A percentile compares a stretch with the other conserved stretches of the same genome.
Evolutionary conservation across 2,797 vertebrate species (phyloP).

Genomic region (Mionectes olivaceus): DNA sequence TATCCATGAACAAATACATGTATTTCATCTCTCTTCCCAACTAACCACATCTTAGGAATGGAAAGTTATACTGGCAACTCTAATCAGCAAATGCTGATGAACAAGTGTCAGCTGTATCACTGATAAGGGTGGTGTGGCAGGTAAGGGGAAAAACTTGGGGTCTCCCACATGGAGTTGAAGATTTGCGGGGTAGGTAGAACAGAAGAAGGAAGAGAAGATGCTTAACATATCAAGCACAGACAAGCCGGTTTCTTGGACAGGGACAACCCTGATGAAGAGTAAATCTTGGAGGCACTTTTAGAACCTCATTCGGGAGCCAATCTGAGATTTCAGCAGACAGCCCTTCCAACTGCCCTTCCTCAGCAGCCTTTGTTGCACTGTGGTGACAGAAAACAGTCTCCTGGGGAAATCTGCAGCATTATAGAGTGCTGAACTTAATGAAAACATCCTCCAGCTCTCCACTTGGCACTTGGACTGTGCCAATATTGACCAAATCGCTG

Average conservation of each 20-base stretch:
- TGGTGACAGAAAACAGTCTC: background rate
- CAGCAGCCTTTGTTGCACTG: background rate
- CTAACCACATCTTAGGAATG: background rate
- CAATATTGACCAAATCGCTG: background rate
- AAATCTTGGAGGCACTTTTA: background rate
- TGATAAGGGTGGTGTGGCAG: background rate
- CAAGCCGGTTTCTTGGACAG: background rate
- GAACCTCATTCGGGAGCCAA: background rate
- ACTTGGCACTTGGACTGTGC: background rate
- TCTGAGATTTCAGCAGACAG: background rate
- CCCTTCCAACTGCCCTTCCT: background rate
- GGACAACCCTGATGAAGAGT: background rate
- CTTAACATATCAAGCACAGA: background rate
- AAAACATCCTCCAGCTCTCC: slow-evolving; percentile 4
- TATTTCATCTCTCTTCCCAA: background rate
- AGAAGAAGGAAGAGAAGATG: background rate
- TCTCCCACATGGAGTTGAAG: background rate
- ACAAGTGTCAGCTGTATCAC: background rate
- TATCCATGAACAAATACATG: background rate
- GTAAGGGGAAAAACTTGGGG: background rate
- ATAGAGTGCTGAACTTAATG: background rate
- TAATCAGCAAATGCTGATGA: background rate
- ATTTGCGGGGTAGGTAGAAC: background rate
- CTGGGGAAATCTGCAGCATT: background rate
- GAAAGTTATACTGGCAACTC: background rate